Evolutionary conservation across 2,888 invertebrate genomes (phyloP).

Genomic region (Tipula vernalis): DNA sequence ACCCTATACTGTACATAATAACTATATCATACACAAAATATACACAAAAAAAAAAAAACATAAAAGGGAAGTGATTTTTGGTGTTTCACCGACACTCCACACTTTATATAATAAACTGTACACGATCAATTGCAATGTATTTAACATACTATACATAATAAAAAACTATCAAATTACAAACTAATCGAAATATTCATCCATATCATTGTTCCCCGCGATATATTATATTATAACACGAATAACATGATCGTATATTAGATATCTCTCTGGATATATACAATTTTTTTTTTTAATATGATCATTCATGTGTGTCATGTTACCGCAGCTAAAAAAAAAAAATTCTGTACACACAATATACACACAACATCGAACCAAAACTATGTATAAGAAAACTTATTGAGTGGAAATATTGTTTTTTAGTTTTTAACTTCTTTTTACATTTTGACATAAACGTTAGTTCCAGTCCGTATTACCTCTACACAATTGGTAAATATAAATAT

Average conservation of each 20-base stretch:
- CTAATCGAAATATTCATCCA: slow-evolving; percentile 4
- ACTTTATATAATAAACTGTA: not conserved
- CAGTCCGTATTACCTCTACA: not conserved
- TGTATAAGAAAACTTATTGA: not conserved
- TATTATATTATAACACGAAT: not conserved
- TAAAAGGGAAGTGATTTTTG: not conserved
- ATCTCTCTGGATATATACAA: not conserved
- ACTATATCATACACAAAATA: not conserved
- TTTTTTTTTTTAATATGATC: not conserved
- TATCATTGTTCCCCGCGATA: not conserved
- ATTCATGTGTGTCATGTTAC: slow-evolving; percentile 4
- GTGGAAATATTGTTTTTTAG: not conserved
- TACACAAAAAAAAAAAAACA: not conserved
- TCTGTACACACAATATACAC: not conserved
- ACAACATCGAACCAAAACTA: not conserved
- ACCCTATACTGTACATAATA: not conserved
- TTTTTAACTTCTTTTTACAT: not conserved
- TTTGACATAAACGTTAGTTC: slow-evolving; percentile 4
- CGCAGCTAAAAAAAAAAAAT: not conserved
- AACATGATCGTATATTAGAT: not conserved
- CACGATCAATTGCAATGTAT: not conserved
- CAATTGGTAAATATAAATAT: not conserved
- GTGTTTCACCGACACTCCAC: not conserved
- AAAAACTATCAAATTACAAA: not conserved
- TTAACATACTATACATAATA: not conserved